Evolutionary conservation across 2,888 invertebrate genomes (phyloP), one percentile per base, ranked within the genome.

Genomic region (Apamea epomidion): DNA sequence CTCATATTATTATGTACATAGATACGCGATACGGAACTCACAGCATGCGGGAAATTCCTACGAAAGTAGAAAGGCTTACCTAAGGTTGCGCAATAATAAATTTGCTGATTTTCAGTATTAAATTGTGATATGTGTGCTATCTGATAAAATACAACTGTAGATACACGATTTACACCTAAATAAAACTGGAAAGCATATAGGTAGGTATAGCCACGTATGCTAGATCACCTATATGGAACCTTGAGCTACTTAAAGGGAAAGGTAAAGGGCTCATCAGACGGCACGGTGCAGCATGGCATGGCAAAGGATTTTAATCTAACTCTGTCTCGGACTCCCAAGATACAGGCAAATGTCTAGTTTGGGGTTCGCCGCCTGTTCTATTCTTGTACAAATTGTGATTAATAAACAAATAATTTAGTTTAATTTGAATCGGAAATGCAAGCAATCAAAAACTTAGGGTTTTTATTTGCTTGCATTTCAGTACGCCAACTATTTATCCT

Each of bases 81-180:
- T 67, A 73, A 67, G 0, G 29, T 74, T 74, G 80, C 29, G 74
- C 74, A 80, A 80, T 68, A 67, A 51, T 16, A 32, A 2, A 16
- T 70, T 37, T 54, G 45, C 32, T 51, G 58, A 51, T 81, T 67
- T 74, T n/a, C 21, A 29, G 73, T 80, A 80, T 54, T 32, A 45
- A 21, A 42, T 70, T 71, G n/a, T 45, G 70, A 79, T 69, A 62
- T 42, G 42, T 51, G 18, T 21, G 16, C 3, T 37, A 68, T 64
- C 42, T 76, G 65, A 77, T 74, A 75, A 37, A 37, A 64, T 37
- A 48, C 32, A 62, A 8, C 42, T 37, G n/a, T n/a, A 58, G 65
- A 18, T 29, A 65, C 6, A 65, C 14, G 21, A 78, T 77, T 65
- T 67, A 67, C 14, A 78, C 32, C 42, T 65, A 42, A 54, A 45